Evolutionary conservation across 2,797 vertebrate species (phyloP).

Genomic region (Phataginus tetradactyla): DNA sequence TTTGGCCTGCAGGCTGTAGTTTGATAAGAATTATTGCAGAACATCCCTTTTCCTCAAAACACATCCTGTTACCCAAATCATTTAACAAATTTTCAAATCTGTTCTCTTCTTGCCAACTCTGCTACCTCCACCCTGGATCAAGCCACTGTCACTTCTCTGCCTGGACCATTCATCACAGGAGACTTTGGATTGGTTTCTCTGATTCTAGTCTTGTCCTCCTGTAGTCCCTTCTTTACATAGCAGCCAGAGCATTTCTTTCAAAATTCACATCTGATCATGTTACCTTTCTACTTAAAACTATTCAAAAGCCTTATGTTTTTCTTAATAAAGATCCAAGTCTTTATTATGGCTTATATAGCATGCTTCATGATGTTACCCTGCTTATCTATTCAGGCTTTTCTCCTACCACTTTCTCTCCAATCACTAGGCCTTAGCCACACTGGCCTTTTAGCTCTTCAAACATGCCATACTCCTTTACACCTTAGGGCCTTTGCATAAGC

Average conservation of each 20-base stretch:
- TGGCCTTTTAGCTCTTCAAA: background rate
- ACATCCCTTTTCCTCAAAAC: background rate
- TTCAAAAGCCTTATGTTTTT: background rate
- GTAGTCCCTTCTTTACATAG: background rate
- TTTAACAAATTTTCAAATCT: background rate
- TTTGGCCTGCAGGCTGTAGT: background rate
- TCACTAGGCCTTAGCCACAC: background rate
- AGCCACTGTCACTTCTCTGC: background rate
- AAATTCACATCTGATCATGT: background rate
- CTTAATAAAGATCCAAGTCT: constrained; percentile 16
- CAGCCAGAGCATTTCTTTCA: background rate
- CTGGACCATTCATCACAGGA: constrained; percentile 11
- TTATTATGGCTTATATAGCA: constrained; percentile 23
- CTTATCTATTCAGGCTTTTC: background rate
- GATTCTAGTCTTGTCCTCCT: background rate
- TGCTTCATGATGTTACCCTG: background rate
- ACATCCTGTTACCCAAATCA: background rate
- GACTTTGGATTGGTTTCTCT: background rate
- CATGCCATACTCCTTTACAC: background rate
- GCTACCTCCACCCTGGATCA: background rate
- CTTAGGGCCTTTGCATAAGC: background rate
- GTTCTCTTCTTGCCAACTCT: background rate
- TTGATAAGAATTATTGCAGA: constrained; percentile 7
- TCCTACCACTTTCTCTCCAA: background rate
- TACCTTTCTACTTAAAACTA: constrained; percentile 29